A percentile compares a stretch with the other conserved stretches of the same genome.
Conservation (phyloP, 2,888 invertebrate genomes). For the Rhagonycha fulva region DNA sequence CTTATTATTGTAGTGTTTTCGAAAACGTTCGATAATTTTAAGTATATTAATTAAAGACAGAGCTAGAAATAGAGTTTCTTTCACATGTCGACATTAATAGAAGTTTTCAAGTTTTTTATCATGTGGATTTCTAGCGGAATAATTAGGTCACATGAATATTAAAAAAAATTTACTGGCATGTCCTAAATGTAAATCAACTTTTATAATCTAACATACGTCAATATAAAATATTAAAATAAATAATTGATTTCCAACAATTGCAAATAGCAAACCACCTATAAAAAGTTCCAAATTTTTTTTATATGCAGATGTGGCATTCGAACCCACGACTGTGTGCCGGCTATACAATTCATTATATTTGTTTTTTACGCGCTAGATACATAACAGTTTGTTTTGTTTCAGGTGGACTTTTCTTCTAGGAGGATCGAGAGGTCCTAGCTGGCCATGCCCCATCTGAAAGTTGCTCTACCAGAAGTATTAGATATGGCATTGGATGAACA, state of each 20-base stretch:
- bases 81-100: background rate
- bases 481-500: conserved; percentile 54
- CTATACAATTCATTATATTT: too few species aligned
- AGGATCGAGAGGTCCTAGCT: conserved; percentile 10
- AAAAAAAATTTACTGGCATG: background rate
- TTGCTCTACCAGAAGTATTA: conserved; percentile 41
- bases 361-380: background rate
- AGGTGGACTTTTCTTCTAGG: conserved; percentile 14
- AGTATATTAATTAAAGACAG: background rate
- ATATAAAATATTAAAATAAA: background rate
- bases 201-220: background rate
- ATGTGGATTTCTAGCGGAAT: background rate
- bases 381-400: conserved; percentile 4
- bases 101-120: background rate
- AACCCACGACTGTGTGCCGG: too few species aligned
- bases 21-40: background rate
- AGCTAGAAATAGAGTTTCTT: background rate
- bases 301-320: too few species aligned
- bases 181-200: background rate
- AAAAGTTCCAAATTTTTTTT: background rate
- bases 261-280: background rate
- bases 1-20: background rate
- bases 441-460: conserved; percentile 43
- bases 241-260: background rate
- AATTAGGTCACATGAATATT: background rate